These are phyloP conservation scores for Lasioglossum albipes DNA, from an alignment of 1,140 invertebrate species.

Conservation along the genomic window DNA sequence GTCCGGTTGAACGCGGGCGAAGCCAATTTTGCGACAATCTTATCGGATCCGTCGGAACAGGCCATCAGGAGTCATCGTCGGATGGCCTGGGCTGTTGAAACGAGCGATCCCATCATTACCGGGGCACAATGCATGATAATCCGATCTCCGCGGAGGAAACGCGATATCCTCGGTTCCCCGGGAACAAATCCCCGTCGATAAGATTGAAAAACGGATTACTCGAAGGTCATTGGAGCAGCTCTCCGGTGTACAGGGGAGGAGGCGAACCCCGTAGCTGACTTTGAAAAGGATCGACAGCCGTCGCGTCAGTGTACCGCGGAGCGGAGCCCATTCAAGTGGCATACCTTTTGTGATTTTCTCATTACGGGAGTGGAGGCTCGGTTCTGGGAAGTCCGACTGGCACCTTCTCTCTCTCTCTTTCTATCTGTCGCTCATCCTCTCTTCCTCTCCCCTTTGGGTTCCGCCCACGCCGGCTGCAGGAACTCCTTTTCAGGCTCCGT, in stretches of 20 bases:
- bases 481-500: neutral
- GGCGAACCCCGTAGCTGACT: neutral
- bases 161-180: neutral
- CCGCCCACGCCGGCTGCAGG: neutral
- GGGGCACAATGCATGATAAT: constrained; percentile 31
- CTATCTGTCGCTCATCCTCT: neutral
- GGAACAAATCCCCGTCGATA: constrained; percentile 23
- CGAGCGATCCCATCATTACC: constrained; percentile 16
- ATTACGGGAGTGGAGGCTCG: constrained; percentile 67
- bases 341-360: constrained; percentile 71
- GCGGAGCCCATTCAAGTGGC: constrained; percentile 47
- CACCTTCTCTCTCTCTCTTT: constrained; percentile 1
- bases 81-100: neutral
- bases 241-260: neutral
- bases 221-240: constrained; percentile 37
- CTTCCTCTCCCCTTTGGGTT: too few species aligned
- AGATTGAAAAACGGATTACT: constrained; percentile 51
- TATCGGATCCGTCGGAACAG: too few species aligned
- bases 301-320: constrained; percentile 16
- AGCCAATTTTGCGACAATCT: too few species aligned
- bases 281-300: constrained; percentile 25
- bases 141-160: constrained; percentile 20
- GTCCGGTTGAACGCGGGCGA: too few species aligned
- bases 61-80: neutral
- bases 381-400: constrained; percentile 44